These are phyloP conservation scores for Margaritifera margaritifera DNA, from an alignment of 2,888 invertebrate genomes.

Conservation along the genomic window DNA sequence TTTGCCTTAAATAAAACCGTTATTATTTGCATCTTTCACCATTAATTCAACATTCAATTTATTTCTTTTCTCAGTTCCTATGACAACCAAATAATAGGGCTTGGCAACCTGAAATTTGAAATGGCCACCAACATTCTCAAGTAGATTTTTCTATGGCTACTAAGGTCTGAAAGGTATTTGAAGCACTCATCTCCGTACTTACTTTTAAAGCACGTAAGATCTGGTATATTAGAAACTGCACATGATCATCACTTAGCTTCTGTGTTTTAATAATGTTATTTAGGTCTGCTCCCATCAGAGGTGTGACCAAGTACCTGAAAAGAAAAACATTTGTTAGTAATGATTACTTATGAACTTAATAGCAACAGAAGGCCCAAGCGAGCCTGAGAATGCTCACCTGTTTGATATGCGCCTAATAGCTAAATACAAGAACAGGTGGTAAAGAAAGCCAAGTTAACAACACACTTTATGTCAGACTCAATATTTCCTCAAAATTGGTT, in stretches of 20 bases:
- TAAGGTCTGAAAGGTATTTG: too few relatives aligned
- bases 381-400: background rate
- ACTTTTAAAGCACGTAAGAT: conserved; percentile 95
- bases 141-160: too few relatives aligned
- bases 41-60: too few relatives aligned
- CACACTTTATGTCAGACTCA: too few relatives aligned
- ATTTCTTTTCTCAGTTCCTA: too few relatives aligned
- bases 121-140: too few relatives aligned
- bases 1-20: too few relatives aligned
- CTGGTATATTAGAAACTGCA: conserved; percentile 98
- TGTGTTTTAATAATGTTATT: conserved; percentile 99
- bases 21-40: too few relatives aligned
- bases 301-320: conserved; percentile 92
- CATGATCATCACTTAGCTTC: conserved; percentile 96
- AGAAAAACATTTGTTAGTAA: conserved; percentile 13
- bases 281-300: conserved; percentile 98
- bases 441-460: too few relatives aligned
- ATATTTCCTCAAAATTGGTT: too few relatives aligned
- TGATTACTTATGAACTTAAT: background rate
- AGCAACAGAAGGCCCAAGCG: background rate
- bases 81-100: too few relatives aligned
- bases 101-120: too few relatives aligned
- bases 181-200: conserved; percentile 7
- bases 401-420: background rate
- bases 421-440: background rate